Base-by-base conservation (phyloP, 2,797 vertebrate species). In the Leptodactylus fallax region DNA sequence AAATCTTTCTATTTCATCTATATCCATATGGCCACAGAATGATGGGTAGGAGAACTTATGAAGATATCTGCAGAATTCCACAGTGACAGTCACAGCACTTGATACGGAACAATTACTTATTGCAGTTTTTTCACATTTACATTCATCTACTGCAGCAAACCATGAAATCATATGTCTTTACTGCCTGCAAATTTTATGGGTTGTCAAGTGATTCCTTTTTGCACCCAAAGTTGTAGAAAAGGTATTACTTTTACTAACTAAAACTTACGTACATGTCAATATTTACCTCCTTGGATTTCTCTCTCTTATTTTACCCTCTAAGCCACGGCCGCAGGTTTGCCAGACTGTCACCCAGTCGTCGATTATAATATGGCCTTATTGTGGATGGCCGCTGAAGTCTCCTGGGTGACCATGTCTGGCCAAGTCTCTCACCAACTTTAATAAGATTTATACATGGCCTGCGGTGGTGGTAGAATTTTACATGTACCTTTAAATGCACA, bases 1-100 rank as follows among this genome's bases (percentile, higher is more conserved):
- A 80, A 80, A 81, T 81, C 27, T 47, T 80, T 79, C 58, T 63
- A 61, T 81, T 81, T 63, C 11, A n/a, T 81, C 58, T 49, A 49
- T 65, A n/a, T n/a, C 60, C 79, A 49, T 63, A 81, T 49, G 25
- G 60, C 56, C 19, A 6, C 19, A n/a, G 78, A 47, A 63, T 16
- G 60, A 63, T n/a, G 45, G 71, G 19, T 21, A 61, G 11, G 19
- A 21, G 47, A 65, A 63, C 36, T 0, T 63, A 47, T 11, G 58
- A 61, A 36, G 11, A 78, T 36, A 36, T 36, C 36, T 79, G 27
- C 17, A 21, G 56, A 12, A 65, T 63, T 47, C 36, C 58, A 65
- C 21, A 61, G 27, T 23, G 36, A 81, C n/a, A 23, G 55, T 63
- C 79, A 13, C 3, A 23, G 11, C 17, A 23, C 36, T 36, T 10